Evolutionary conservation across 1,140 invertebrate genomes (phyloP), one percentile per base, ranked within the genome.

Genomic region (Ganaspis sp.): DNA sequence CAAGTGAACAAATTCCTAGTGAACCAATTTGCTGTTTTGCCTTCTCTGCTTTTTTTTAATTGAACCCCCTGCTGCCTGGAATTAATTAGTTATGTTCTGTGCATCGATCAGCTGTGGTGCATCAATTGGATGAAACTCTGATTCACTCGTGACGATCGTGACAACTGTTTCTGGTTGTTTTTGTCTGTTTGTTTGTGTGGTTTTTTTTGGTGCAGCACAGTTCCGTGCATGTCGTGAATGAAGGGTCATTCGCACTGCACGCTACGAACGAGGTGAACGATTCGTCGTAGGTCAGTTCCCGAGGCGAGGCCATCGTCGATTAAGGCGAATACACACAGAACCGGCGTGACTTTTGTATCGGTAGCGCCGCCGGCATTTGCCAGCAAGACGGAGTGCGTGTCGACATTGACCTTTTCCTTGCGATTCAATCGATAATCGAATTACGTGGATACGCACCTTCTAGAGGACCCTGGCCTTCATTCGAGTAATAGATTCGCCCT

Each of bases 281-380:
- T 78, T 82, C 82, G 79, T 72, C 84, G 81, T 84, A 84, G 84
- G 84, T 86, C 86, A 84, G 85, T 86, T 81, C 78, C 78, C 76
- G 83, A 77, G 76, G 75, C 78, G 71, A 73, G 80, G 79, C 58
- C 26, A 64, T 34, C 58, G 26, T 29, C 58, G 58, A 64, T 64
- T 64, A 64, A 64, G 58, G 58, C 58, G 21, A 64, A 64, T 29
- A 64, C 23, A 64, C 23, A 64, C 15, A 64, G 21, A n/a, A 29
- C 26, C 58, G 23, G 58, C 58, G 23, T 64, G 58, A 64, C 26
- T 64, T 26, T 64, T 64, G 58, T 64, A 64, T 29, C 23, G 58
- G 58, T 64, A 64, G 58, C 58, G 58, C 58, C 58, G 58, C 58
- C 58, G 26, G 58, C 58, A 29, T 34, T 64, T n/a, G 15, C 42